phyloP scores from a whole-genome alignment of 1,140 invertebrate species.

The Elymnias hypermnestra region DNA sequence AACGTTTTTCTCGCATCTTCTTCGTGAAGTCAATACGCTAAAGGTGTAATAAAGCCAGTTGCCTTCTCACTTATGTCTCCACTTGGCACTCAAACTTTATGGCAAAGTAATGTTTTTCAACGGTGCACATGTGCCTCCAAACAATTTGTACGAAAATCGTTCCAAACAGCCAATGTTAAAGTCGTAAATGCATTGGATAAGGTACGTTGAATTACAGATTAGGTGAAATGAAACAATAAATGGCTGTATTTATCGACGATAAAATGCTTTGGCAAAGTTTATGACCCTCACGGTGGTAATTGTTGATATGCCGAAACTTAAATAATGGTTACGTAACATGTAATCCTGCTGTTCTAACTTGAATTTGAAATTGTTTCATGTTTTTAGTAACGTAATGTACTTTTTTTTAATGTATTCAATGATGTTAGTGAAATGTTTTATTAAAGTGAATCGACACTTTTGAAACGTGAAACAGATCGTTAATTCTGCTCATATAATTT shows the following conservation, averaged over 20 bases:
- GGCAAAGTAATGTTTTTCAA: constrained; percentile 34
- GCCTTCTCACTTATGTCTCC: constrained; percentile 24
- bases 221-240: constrained; percentile 38
- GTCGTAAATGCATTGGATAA: neutral
- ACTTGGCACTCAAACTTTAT: constrained; percentile 42
- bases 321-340: neutral
- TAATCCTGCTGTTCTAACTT: neutral
- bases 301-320: constrained; percentile 14
- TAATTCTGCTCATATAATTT: too few relatives aligned
- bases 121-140: constrained; percentile 24
- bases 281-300: constrained; percentile 22
- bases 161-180: neutral
- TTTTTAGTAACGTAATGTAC: too few relatives aligned
- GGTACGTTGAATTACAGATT: constrained; percentile 25
- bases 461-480: too few relatives aligned
- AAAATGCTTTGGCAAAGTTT: constrained; percentile 39
- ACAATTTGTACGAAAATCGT: constrained; percentile 2
- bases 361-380: too few relatives aligned
- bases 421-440: too few relatives aligned
- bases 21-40: constrained; percentile 50
- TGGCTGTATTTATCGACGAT: constrained; percentile 35
- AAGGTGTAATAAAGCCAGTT: constrained; percentile 50
- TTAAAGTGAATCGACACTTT: too few relatives aligned
- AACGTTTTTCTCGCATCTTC: constrained; percentile 58
- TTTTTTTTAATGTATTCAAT: too few relatives aligned